Evolutionary conservation across 1,140 invertebrate genomes (phyloP), one percentile per base, ranked within the genome.

Genomic region (Melitaea cinxia): DNA sequence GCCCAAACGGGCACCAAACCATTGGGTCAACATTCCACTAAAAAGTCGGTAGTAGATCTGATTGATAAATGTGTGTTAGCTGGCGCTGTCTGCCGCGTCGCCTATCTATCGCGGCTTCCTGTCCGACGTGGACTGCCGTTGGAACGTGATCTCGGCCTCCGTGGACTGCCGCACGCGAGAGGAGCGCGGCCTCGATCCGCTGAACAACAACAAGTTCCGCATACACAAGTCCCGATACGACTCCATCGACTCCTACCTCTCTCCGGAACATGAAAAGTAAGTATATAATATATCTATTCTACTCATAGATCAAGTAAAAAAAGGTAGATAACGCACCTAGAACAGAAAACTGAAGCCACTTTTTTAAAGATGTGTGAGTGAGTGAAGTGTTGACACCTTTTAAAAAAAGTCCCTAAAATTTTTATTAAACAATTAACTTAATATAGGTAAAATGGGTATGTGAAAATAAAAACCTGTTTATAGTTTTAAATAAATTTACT

Each of bases 191-290:
- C 82, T 97, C 10, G 91, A 93, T 61, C 95, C 96, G 14, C 88
- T 97, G 4, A 91, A 95, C 65, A 93, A 95, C 83, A 86, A 91
- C 73, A 95, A 96, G 92, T 95, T 98, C 92, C 93, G 94, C 47
- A 99, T 99, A 69, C 94, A 95, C 58, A 99, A 99, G 91, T 99
- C 98, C 5, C 93, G 99, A 33, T 99, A 99, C 85, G 98, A 99
- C 88, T 99, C 98, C 0, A 99, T 99, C 47, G 98, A 99, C 90
- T 98, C 96, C 1, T 99, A 99, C 87, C 92, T 99, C 9, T 99
- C 98, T 35, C 94, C 95, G 15, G 94, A 95, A 72, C 96, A 97
- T 45, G 95, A 95, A 75, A 94, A 94, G 91, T 94, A 70, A 91
- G 89, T 78, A 26, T 42, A 3, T 19, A 6, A 17, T 45, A 45